Evolutionary conservation across 2,888 invertebrate genomes (phyloP).

Genomic region (Polia nebulosa): DNA sequence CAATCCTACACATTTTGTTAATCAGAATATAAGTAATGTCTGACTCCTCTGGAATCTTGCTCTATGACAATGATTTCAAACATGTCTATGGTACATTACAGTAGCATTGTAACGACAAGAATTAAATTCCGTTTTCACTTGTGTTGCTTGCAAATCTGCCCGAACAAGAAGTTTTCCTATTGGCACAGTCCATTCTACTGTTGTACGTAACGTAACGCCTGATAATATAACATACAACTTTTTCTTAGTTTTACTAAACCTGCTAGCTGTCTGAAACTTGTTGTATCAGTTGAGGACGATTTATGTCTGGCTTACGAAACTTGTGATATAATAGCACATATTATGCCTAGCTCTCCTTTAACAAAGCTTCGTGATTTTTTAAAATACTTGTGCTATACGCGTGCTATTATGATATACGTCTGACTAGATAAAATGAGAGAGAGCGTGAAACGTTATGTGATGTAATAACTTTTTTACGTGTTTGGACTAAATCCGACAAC

Average conservation of each 20-base stretch:
- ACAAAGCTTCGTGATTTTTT: slow-evolving; percentile 33
- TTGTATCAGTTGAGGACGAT: slow-evolving; percentile 43
- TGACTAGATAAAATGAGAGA: slow-evolving; percentile 69
- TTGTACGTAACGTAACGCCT: slow-evolving; percentile 37
- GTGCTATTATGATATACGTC: slow-evolving; percentile 53
- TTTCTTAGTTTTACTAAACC: slow-evolving; percentile 54
- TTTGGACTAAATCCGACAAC: slow-evolving; percentile 66
- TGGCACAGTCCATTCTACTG: slow-evolving; percentile 22
- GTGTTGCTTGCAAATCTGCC: slow-evolving; percentile 17
- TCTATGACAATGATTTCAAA: neutral
- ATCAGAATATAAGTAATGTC: too few species aligned
- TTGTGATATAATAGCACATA: slow-evolving; percentile 47
- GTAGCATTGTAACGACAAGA: slow-evolving; percentile 18
- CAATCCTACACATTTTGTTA: too few species aligned
- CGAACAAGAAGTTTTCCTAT: slow-evolving; percentile 39
- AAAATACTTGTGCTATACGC: slow-evolving; percentile 46
- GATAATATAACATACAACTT: slow-evolving; percentile 47
- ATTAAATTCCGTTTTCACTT: slow-evolving; percentile 31
- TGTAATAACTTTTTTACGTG: slow-evolving; percentile 74
- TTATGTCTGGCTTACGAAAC: slow-evolving; percentile 56
- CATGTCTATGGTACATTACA: slow-evolving; percentile 12
- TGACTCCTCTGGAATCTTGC: too few species aligned
- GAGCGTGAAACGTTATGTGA: slow-evolving; percentile 70
- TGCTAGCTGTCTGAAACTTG: slow-evolving; percentile 44
- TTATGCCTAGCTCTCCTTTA: slow-evolving; percentile 30